phyloP scores from a whole-genome alignment of 2,888 invertebrate genomes.

The Odontothrips loti region DNA sequence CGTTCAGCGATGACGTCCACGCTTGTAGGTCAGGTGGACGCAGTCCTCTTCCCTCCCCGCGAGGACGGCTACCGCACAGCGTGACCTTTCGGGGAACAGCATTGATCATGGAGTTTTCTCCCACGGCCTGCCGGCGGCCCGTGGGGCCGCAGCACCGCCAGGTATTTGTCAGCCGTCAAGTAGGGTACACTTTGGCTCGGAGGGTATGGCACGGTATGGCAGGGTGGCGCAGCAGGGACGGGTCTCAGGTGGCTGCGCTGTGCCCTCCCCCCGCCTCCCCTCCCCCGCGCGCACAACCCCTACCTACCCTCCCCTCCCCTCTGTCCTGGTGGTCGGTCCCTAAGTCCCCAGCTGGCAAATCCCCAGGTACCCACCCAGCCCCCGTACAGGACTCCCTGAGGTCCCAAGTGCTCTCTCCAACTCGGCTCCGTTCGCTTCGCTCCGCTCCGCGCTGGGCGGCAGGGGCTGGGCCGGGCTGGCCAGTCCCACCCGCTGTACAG shows the following conservation, averaged over 20 bases:
- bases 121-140: no score
- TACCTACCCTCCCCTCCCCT: neutral
- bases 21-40: no score
- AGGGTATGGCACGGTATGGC: neutral
- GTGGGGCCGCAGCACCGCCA: no score
- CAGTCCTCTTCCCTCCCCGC: no score
- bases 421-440: neutral
- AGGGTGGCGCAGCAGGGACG: conserved; percentile 1
- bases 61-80: no score
- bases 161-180: no score
- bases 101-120: no score
- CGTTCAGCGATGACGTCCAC: no score
- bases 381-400: neutral
- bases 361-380: conserved; percentile 7
- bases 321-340: conserved; percentile 3
- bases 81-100: no score
- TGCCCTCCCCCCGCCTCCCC: neutral
- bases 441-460: neutral
- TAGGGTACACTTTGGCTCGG: no score
- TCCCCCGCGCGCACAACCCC: neutral
- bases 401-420: conserved; percentile 3
- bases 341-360: conserved; percentile 24
- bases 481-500: neutral
- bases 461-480: neutral
- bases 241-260: conserved; percentile 7